Evolutionary conservation across 2,888 invertebrate genomes (phyloP), one percentile per base, ranked within the genome.

Genomic region (Epinotia bilunana): DNA sequence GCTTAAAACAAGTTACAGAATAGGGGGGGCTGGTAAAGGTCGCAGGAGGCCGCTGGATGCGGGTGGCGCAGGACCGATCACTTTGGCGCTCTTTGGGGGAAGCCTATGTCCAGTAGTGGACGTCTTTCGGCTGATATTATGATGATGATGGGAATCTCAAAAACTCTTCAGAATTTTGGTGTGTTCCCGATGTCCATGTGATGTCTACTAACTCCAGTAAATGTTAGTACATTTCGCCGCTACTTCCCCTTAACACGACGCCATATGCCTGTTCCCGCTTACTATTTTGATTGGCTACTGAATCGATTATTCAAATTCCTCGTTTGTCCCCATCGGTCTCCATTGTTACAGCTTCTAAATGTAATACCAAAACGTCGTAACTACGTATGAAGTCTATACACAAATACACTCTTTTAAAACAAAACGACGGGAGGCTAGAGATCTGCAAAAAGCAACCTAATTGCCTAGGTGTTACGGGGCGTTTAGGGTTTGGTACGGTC

Each of bases 251-350:
- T 78, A 78, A 79, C 5, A 23, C 46, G 13, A 57, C 63, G 39
- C 39, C 39, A 46, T 39, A 39, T 63, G 39, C 63, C 2, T 12
- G 33, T 55, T 23, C 57, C 23, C 46, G 43, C 55, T 60, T n/a
- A 71, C 68, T 63, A 73, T 72, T 76, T 74, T 77, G 78, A 78
- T 78, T 78, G 77, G 78, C 73, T 77, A 53, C 78, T 74, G 78
- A 67, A 78, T 78, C 75, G 76, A 72, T 78, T 78, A 78, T 78
- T 77, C 73, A 78, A 77, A 77, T 78, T 43, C 74, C 70, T 60
- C 18, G 39, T 46, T 72, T 72, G 68, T 57, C 72, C 67, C 39
- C 73, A 28, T 28, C 43, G 68, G 69, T 68, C 72, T 63, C 43
- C 73, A 68, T 73, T 73, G 68, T 72, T 64, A 13, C 58, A 57